phyloP scores from a whole-genome alignment of 2,797 vertebrate species.

The Myoxocephalus aenaeus region DNA sequence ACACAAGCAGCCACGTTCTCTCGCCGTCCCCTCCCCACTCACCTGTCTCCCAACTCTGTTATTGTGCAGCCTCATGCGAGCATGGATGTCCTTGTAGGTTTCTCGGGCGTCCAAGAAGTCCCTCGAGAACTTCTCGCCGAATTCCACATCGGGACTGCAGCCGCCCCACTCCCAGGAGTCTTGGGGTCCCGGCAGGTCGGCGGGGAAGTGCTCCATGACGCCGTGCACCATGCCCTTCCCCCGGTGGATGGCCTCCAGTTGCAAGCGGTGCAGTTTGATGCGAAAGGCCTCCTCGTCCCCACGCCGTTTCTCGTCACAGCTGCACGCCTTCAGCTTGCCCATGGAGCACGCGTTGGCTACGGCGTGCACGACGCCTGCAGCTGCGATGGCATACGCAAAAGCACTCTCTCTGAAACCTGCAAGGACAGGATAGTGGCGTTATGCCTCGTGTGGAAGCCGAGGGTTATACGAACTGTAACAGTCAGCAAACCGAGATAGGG shows the following conservation, averaged over 20 bases:
- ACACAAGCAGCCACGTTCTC: neutral
- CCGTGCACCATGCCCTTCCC: slow-evolving; percentile 98
- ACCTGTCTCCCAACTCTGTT: slow-evolving; percentile 99
- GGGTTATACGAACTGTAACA: slow-evolving; percentile 8
- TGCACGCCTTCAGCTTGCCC: slow-evolving; percentile 94
- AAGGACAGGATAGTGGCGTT: neutral
- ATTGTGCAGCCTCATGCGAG: slow-evolving; percentile 98
- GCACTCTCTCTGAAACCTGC: slow-evolving; percentile 98
- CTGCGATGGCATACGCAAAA: slow-evolving; percentile 95
- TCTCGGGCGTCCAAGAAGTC: slow-evolving; percentile 98
- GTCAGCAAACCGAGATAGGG: slow-evolving; percentile 5
- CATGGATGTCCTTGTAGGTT: slow-evolving; percentile 97
- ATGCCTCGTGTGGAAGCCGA: neutral
- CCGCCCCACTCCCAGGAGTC: slow-evolving; percentile 99
- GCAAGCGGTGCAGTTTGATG: slow-evolving; percentile 92
- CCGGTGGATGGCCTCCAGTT: slow-evolving; percentile 95
- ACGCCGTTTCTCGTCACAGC: slow-evolving; percentile 93
- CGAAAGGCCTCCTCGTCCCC: slow-evolving; percentile 97
- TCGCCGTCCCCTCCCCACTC: slow-evolving; percentile 63
- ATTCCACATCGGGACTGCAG: slow-evolving; percentile 98
- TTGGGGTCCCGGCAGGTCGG: slow-evolving; percentile 90
- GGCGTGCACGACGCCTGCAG: slow-evolving; percentile 94
- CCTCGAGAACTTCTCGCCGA: slow-evolving; percentile 96
- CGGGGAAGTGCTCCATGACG: slow-evolving; percentile 93
- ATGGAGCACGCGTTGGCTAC: slow-evolving; percentile 97